Evolutionary conservation across 2,797 vertebrate genomes (phyloP).

Genomic region (Gymnocypris eckloni): DNA sequence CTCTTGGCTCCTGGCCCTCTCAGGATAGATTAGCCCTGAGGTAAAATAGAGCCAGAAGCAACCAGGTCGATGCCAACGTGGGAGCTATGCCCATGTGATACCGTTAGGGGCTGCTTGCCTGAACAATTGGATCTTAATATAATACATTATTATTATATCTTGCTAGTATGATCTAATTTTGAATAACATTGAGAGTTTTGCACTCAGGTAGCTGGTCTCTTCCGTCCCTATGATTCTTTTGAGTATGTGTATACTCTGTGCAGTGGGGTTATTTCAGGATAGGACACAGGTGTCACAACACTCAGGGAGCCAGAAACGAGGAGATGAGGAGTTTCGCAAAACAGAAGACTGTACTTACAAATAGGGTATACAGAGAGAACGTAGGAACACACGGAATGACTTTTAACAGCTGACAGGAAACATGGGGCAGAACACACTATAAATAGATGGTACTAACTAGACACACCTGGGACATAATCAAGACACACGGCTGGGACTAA

Average conservation of each 20-base stretch:
- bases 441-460: no score
- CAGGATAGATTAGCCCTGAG: conserved; percentile 53
- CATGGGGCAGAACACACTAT: no score
- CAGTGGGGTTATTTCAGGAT: conserved; percentile 14
- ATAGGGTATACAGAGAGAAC: no score
- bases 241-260: neutral
- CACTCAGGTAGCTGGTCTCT: neutral
- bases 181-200: neutral
- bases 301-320: no score
- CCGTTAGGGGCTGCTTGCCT: neutral
- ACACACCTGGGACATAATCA: no score
- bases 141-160: neutral
- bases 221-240: neutral
- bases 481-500: no score
- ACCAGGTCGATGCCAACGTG: conserved; percentile 41
- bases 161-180: neutral
- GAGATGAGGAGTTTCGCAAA: no score
- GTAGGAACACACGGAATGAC: no score
- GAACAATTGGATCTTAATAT: neutral
- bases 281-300: neutral
- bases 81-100: conserved; percentile 24
- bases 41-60: conserved; percentile 42
- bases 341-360: no score
- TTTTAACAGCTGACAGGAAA: no score
- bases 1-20: conserved; percentile 44